phyloP scores from a whole-genome alignment of 2,888 invertebrate genomes.

The Odontocolon sp. region DNA sequence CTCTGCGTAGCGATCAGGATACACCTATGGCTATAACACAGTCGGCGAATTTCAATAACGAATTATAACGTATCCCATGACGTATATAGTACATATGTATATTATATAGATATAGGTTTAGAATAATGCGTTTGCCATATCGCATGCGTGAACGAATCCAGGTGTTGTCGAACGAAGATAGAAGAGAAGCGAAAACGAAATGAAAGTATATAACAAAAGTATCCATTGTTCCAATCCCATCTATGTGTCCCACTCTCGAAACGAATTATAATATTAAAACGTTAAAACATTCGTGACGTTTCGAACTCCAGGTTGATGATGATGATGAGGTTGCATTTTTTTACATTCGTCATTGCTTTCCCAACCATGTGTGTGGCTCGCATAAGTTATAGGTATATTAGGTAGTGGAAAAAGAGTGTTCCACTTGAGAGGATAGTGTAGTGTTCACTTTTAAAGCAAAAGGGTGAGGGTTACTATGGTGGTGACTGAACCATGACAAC shows the following conservation, averaged over 20 bases:
- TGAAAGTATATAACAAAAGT: constrained; percentile 27
- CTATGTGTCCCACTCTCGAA: constrained; percentile 1
- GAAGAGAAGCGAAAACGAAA: neutral
- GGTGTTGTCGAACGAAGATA: constrained; percentile 39
- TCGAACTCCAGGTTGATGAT: constrained; percentile 23
- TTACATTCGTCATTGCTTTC: constrained; percentile 4
- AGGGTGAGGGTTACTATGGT: constrained; percentile 20
- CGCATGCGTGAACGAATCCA: constrained; percentile 56
- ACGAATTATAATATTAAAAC: constrained; percentile 48
- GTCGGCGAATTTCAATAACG: constrained; percentile 43
- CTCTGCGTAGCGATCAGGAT: constrained; percentile 22
- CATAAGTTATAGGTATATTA: constrained; percentile 19
- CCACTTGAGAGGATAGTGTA: constrained; percentile 32
- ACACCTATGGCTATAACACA: neutral
- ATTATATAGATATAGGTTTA: neutral
- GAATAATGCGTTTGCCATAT: constrained; percentile 32
- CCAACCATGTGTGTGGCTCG: constrained; percentile 35
- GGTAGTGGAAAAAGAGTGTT: constrained; percentile 10
- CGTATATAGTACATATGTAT: neutral
- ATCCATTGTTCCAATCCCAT: constrained; percentile 36
- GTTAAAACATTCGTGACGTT: constrained; percentile 43
- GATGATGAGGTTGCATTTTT: constrained; percentile 48
- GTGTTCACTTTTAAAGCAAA: constrained; percentile 15
- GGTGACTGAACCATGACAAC: constrained; percentile 17
- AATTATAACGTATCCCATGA: neutral